phyloP scores from a whole-genome alignment of 2,113 vertebrate species.

The Epinephelus moara region DNA sequence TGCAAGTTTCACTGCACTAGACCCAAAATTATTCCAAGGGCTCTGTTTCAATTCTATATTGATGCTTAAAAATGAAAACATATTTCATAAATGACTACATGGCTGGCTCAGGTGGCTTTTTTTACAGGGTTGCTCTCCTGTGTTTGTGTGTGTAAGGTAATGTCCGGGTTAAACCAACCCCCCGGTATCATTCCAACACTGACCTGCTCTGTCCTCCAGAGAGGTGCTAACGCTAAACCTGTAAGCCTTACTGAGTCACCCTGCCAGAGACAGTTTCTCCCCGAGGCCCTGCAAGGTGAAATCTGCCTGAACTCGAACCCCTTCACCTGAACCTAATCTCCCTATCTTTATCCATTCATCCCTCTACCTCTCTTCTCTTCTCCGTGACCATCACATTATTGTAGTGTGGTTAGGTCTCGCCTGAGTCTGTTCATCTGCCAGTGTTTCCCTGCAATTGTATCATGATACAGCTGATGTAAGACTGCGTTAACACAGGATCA shows the following conservation, averaged over 20 bases:
- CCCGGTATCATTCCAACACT: slow-evolving; percentile 45
- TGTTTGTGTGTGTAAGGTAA: slow-evolving; percentile 18
- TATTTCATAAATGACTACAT: neutral
- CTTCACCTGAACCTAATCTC: slow-evolving; percentile 37
- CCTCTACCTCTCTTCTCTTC: neutral
- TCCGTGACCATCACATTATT: neutral
- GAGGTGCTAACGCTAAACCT: slow-evolving; percentile 65
- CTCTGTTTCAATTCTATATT: neutral
- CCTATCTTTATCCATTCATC: slow-evolving; percentile 31
- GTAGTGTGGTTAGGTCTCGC: neutral
- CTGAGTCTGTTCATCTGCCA: neutral
- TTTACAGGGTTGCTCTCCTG: neutral
- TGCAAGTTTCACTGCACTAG: neutral
- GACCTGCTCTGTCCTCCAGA: slow-evolving; percentile 51
- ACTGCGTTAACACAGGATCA: neutral
- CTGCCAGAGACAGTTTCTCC: slow-evolving; percentile 50
- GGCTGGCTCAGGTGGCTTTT: neutral
- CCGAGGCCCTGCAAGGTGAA: slow-evolving; percentile 57
- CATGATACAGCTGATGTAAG: neutral
- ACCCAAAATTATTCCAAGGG: neutral
- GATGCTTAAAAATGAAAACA: neutral
- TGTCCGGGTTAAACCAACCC: slow-evolving; percentile 42
- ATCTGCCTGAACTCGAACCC: slow-evolving; percentile 60
- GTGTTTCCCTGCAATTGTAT: neutral
- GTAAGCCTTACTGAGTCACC: slow-evolving; percentile 71